A percentile compares a stretch with the other conserved stretches of the same genome.
Conservation (phyloP, 2,888 invertebrate genomes). For the Neoaliturus tenellus region DNA sequence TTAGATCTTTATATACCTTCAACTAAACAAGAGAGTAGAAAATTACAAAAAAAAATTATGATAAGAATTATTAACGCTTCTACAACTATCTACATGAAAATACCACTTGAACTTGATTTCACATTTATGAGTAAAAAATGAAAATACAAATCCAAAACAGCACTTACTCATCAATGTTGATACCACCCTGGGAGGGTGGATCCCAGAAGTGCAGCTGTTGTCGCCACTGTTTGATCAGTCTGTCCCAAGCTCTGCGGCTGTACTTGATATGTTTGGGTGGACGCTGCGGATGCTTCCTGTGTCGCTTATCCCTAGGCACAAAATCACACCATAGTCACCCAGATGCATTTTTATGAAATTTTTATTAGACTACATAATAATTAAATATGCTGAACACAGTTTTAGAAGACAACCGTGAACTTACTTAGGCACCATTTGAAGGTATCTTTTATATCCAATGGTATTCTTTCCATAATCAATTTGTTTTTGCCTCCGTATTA, state of each 20-base stretch:
- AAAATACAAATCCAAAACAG: no score
- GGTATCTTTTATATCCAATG: conserved; percentile 87
- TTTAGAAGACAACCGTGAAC: no score
- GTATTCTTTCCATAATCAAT: conserved; percentile 98
- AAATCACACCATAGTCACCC: background rate
- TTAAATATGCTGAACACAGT: no score
- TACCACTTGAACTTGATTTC: no score
- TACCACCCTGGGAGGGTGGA: conserved; percentile 68
- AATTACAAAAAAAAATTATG: no score
- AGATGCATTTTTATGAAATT: no score
- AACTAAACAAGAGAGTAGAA: no score
- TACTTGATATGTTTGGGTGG: conserved; percentile 93
- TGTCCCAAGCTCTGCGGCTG: conserved; percentile 96
- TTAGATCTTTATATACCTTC: no score
- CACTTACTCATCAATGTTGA: conserved; percentile 61
- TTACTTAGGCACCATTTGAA: conserved; percentile 81
- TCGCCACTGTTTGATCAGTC: conserved; percentile 91
- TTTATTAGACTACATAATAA: no score
- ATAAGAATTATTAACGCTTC: no score
- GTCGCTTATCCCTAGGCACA: conserved; percentile 74
- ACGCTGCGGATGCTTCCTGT: conserved; percentile 88
- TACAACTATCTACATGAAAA: no score
- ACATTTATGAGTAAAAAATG: no score
- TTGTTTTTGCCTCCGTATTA: conserved; percentile 92
- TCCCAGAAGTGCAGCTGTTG: conserved; percentile 89